Percentiles rank a stretch among this genome's conserved stretches.
These are phyloP conservation scores for Poliocrania exsul DNA, from an alignment of 2,797 vertebrate species.

Conservation along the genomic window DNA sequence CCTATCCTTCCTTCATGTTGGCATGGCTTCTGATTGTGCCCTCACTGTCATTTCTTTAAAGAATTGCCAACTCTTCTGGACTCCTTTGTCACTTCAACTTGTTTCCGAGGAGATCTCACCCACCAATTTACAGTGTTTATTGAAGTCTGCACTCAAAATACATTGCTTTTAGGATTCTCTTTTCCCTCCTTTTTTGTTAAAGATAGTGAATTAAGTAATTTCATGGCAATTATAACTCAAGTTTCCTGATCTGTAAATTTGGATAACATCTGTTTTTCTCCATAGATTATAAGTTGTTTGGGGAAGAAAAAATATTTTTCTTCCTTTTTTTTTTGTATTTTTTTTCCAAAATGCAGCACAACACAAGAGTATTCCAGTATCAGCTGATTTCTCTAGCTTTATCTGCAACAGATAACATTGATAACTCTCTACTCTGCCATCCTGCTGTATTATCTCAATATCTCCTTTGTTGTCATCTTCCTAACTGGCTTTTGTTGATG, in stretches of 20 bases:
- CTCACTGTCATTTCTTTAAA: constrained; percentile 73
- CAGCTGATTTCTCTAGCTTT: not conserved
- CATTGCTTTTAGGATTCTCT: constrained; percentile 45
- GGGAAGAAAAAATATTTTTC: not conserved
- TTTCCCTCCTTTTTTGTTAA: constrained; percentile 25
- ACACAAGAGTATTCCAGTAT: not conserved
- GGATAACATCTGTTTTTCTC: not conserved
- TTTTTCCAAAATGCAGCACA: not conserved
- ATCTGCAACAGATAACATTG: not conserved
- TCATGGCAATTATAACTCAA: not conserved
- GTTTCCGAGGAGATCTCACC: constrained; percentile 67
- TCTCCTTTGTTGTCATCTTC: not conserved
- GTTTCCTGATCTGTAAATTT: not conserved
- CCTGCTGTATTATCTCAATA: not conserved
- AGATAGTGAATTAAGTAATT: constrained; percentile 34
- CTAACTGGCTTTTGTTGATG: not conserved
- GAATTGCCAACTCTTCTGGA: constrained; percentile 66
- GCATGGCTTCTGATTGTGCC: constrained; percentile 67
- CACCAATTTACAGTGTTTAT: constrained; percentile 59
- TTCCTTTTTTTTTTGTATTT: not conserved
- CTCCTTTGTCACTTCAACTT: constrained; percentile 65
- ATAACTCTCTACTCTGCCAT: not conserved
- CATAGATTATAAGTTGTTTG: not conserved
- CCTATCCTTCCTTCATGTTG: constrained; percentile 71
- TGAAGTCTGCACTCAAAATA: constrained; percentile 40